These are phyloP conservation scores for Gnatocerus cornutus DNA, from an alignment of 2,888 invertebrate species.

Conservation along the genomic window DNA sequence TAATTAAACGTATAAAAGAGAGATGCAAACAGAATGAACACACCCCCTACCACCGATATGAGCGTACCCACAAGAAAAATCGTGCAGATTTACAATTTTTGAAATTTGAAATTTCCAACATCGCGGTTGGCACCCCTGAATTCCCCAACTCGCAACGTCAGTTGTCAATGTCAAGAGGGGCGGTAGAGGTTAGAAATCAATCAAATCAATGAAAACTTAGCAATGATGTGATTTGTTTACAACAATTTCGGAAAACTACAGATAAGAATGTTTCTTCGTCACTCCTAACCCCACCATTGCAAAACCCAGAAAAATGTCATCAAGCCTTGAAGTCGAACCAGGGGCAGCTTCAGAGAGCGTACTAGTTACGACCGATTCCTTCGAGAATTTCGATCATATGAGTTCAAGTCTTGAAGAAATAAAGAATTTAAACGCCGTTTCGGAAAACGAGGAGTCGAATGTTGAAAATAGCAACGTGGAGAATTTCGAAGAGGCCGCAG, in stretches of 20 bases:
- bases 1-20: too few relatives aligned
- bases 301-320: constrained; percentile 63
- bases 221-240: background rate
- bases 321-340: constrained; percentile 71
- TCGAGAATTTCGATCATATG: constrained; percentile 81
- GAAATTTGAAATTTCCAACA: too few relatives aligned
- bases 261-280: constrained; percentile 2
- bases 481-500: constrained; percentile 54
- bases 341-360: constrained; percentile 79
- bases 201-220: constrained; percentile 1
- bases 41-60: constrained; percentile 99
- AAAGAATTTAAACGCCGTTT: constrained; percentile 72
- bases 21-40: constrained; percentile 98
- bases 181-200: constrained; percentile 30
- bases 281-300: background rate
- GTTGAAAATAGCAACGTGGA: constrained; percentile 60
- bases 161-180: background rate
- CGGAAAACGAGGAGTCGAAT: constrained; percentile 57
- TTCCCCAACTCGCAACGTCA: background rate
- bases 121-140: too few relatives aligned
- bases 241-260: background rate
- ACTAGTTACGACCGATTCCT: constrained; percentile 81
- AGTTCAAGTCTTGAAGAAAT: constrained; percentile 78
- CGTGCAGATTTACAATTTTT: too few relatives aligned
- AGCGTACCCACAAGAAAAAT: constrained; percentile 98